A percentile compares a stretch with the other conserved stretches of the same genome.
Evolutionary conservation across 2,888 invertebrate species (phyloP).

Genomic region (Smittia sp.): DNA sequence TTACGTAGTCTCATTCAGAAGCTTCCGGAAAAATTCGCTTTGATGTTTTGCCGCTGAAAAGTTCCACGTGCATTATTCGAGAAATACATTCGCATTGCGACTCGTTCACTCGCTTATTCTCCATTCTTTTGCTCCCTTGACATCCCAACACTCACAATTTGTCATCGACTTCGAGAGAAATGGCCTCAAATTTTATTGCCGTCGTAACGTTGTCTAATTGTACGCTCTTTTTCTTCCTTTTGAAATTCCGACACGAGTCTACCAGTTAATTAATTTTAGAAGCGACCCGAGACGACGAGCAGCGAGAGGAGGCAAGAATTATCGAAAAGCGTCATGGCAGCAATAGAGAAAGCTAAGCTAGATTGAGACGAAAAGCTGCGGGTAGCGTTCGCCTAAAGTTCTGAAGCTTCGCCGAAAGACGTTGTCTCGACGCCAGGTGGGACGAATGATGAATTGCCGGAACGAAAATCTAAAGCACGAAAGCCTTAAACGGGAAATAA

Average conservation of each 20-base stretch:
- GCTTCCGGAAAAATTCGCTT: no score
- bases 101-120: not conserved
- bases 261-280: constrained; percentile 2
- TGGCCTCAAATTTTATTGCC: not conserved
- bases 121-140: not conserved
- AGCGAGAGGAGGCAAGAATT: not conserved
- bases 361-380: no score
- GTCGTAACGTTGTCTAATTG: constrained; percentile 1
- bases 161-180: not conserved
- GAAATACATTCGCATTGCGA: not conserved
- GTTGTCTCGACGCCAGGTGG: no score
- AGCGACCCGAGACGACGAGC: not conserved
- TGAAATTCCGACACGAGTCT: not conserved
- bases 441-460: no score
- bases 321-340: no score
- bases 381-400: no score
- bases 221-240: not conserved
- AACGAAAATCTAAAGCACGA: no score
- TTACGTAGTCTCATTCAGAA: not conserved
- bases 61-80: not conserved
- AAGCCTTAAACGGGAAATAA: no score
- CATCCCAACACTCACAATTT: not conserved
- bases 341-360: no score
- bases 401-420: no score
- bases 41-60: no score